Evolutionary conservation across 2,888 invertebrate species (phyloP), one percentile per base, ranked within the genome.

Genomic region (Theristus sp.): DNA sequence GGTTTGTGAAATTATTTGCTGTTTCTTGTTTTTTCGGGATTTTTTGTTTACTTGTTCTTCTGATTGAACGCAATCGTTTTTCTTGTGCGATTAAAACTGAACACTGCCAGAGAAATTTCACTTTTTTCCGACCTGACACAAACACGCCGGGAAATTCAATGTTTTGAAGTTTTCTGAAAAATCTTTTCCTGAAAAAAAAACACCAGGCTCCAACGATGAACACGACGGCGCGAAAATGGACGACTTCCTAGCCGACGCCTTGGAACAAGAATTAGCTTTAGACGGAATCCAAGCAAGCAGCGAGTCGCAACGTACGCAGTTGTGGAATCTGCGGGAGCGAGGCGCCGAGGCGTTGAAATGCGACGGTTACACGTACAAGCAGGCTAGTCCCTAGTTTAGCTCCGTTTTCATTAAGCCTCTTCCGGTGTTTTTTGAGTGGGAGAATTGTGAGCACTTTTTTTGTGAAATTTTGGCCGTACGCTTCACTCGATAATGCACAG

Each of bases 171-270:
- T 57, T 60, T 53, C 3, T 62, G n/a, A 38, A 59, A 65, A n/a
- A 31, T 20, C 53, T 13, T 17, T 26, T 63, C 22, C 30, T 3
- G n/a, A 30, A 27, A 20, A 28, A 1, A 28, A 75, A 64, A 73
- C 73, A 30, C 67, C 68, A 58, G 93, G 94, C 1, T 90, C 90
- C 68, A 82, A 87, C 69, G 80, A 80, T 55, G 73, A 71, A 0
- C 94, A 96, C 72, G 93, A 96, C 73, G 83, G 83, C 69, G 89
- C 88, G 71, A 94, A 94, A 75, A 76, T 98, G 61, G 82, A 81
- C 61, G 73, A 75, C 1, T 91, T 94, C 38, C 17, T 38, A 6
- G 17, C 38, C 38, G 17, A 38, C 38, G 17, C 38, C 38, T 38
- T 38, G 38, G 38, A 13, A 38, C n/a, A 52, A 10, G 65, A 63